phyloP scores from a whole-genome alignment of 2,888 invertebrate species.

The Phortica okadai region DNA sequence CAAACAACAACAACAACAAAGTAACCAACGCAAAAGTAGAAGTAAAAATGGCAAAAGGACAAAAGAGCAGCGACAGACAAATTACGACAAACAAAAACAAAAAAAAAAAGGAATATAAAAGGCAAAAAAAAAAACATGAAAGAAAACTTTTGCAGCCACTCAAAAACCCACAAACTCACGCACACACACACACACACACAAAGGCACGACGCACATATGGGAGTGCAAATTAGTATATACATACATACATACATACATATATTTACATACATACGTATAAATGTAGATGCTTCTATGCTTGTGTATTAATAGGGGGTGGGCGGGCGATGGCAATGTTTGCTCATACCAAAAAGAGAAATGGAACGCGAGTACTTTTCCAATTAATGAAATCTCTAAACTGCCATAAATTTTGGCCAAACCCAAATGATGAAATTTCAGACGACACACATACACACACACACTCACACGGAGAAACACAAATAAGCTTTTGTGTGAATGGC shows the following conservation, averaged over 20 bases:
- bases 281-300: constrained; percentile 11
- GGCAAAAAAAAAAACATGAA: constrained; percentile 5
- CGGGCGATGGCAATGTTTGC: background rate
- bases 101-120: background rate
- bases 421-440: constrained; percentile 69
- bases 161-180: constrained; percentile 15
- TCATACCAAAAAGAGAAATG: background rate
- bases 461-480: background rate
- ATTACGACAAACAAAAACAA: constrained; percentile 10
- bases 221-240: background rate
- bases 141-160: constrained; percentile 11
- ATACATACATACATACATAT: background rate
- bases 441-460: constrained; percentile 32
- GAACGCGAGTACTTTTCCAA: constrained; percentile 71
- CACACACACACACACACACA: background rate
- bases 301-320: background rate
- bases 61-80: constrained; percentile 8
- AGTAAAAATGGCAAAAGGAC: background rate
- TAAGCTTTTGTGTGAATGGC: constrained; percentile 55
- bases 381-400: constrained; percentile 74
- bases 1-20: constrained; percentile 43
- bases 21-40: background rate
- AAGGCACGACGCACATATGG: background rate
- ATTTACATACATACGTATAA: constrained; percentile 1
- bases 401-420: constrained; percentile 69